A percentile compares a stretch with the other conserved stretches of the same genome.
These are phyloP conservation scores for Neotoxoptera formosana DNA, from an alignment of 1,140 invertebrate genomes.

Conservation along the genomic window DNA sequence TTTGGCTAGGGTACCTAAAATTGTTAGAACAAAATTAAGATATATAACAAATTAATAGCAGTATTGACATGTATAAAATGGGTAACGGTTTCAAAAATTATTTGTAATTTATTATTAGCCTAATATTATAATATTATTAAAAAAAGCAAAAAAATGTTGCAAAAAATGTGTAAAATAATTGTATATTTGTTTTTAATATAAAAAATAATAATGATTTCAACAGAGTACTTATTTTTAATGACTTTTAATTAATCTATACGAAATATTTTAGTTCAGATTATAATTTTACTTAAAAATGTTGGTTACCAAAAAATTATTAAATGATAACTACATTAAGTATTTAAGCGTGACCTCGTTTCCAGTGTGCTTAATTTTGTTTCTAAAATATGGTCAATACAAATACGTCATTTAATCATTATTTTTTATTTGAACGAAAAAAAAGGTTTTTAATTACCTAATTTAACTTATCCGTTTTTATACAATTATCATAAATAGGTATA, in stretches of 20 bases:
- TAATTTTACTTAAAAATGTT: background rate
- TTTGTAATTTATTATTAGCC: background rate
- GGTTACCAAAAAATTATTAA: background rate
- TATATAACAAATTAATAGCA: background rate
- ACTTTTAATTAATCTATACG: background rate
- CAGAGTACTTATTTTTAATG: background rate
- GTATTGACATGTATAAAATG: background rate
- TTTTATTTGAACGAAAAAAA: background rate
- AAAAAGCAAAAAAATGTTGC: too few species aligned
- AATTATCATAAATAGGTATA: background rate
- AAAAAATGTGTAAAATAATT: background rate
- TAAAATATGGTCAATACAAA: background rate
- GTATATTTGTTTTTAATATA: background rate
- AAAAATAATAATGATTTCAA: background rate
- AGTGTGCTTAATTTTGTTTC: background rate
- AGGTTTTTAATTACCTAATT: background rate
- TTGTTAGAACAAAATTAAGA: background rate
- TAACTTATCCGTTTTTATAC: background rate
- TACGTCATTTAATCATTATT: background rate
- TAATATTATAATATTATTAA: background rate
- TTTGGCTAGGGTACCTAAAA: background rate
- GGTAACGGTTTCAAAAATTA: background rate
- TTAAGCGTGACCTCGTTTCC: background rate
- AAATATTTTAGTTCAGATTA: background rate
- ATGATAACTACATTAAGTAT: background rate